Conservation (phyloP, 2,888 invertebrate genomes). For the Neoitamus cyanurus region DNA sequence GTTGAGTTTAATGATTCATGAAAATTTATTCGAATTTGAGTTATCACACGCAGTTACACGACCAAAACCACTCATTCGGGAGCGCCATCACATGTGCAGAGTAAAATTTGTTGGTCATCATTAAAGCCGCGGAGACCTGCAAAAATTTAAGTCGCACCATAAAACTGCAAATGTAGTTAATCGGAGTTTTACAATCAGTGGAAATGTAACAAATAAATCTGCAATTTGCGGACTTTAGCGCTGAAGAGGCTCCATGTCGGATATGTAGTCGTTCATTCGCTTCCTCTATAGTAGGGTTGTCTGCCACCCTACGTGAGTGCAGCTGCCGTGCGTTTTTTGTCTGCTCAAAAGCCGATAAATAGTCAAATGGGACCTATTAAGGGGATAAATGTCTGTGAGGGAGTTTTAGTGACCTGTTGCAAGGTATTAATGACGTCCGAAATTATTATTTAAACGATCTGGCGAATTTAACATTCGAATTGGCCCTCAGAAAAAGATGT, state of each 20-base stretch:
- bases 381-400: neutral
- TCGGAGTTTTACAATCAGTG: constrained; percentile 11
- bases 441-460: neutral
- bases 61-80: neutral
- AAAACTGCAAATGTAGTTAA: constrained; percentile 16
- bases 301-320: neutral
- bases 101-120: constrained; percentile 11
- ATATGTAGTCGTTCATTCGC: neutral
- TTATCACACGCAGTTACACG: neutral
- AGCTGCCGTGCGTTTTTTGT: neutral
- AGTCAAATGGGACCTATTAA: constrained; percentile 11
- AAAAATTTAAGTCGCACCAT: neutral
- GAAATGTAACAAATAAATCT: constrained; percentile 32
- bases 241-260: too few species aligned
- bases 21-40: constrained; percentile 8
- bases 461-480: neutral
- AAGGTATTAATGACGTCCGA: neutral
- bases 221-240: neutral
- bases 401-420: constrained; percentile 36
- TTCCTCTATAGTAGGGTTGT: neutral
- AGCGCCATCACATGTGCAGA: neutral
- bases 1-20: constrained; percentile 16
- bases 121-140: neutral
- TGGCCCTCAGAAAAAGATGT: neutral
- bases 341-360: neutral